These are phyloP conservation scores for Xanthia togata DNA, from an alignment of 2,888 invertebrate species.

Conservation along the genomic window DNA sequence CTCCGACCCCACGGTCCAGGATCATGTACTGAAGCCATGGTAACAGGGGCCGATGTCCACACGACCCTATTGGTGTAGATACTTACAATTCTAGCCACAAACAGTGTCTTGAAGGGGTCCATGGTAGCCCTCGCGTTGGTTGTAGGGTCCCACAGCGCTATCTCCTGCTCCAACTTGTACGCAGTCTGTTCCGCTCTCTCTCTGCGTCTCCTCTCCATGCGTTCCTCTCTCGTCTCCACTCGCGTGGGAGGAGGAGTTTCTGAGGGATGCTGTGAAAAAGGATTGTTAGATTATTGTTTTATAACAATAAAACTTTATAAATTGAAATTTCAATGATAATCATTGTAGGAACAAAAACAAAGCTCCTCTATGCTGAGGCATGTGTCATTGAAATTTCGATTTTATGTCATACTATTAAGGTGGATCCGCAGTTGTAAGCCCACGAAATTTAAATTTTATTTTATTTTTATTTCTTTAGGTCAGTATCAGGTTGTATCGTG, in stretches of 20 bases:
- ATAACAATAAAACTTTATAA: not conserved
- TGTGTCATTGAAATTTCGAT: too few species aligned
- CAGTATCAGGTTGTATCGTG: too few species aligned
- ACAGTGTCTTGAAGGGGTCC: slow-evolving; percentile 99
- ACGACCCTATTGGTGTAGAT: not conserved
- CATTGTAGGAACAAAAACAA: too few species aligned
- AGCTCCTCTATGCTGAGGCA: not conserved
- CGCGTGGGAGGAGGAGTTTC: slow-evolving; percentile 99
- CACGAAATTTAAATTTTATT: too few species aligned
- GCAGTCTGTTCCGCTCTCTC: slow-evolving; percentile 99
- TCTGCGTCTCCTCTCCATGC: slow-evolving; percentile 95
- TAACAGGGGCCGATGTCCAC: too few species aligned
- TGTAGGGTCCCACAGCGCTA: slow-evolving; percentile 98
- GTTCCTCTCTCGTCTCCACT: slow-evolving; percentile 98
- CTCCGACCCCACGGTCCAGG: too few species aligned
- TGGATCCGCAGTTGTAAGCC: too few species aligned
- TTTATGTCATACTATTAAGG: too few species aligned
- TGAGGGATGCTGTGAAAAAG: slow-evolving; percentile 94
- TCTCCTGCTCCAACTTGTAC: slow-evolving; percentile 99
- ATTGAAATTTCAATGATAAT: too few species aligned
- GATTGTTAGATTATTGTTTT: not conserved
- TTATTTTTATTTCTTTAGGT: too few species aligned
- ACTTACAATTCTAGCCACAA: slow-evolving; percentile 98
- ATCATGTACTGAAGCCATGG: too few species aligned
- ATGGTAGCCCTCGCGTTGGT: slow-evolving; percentile 93